A percentile compares a stretch with the other conserved stretches of the same genome.
These are phyloP conservation scores for Papilio aristodemus DNA, from an alignment of 1,140 invertebrate genomes.

Conservation along the genomic window DNA sequence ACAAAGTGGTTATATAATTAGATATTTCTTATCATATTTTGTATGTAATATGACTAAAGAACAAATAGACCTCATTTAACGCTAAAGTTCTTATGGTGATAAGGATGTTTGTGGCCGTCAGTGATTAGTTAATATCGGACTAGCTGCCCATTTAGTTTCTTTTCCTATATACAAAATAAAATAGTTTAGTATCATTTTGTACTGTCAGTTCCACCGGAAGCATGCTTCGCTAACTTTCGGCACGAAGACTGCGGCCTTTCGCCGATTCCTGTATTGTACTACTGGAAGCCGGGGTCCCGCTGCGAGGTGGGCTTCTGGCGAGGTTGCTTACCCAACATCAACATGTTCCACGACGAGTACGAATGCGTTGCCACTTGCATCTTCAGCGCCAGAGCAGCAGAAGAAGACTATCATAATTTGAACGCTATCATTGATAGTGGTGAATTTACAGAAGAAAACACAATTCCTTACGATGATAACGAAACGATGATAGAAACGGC, in stretches of 20 bases:
- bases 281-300: slow-evolving; percentile 67
- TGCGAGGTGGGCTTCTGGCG: slow-evolving; percentile 69
- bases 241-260: slow-evolving; percentile 64
- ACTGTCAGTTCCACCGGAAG: slow-evolving; percentile 60
- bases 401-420: slow-evolving; percentile 47
- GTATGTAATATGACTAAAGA: too few relatives aligned
- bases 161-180: too few relatives aligned
- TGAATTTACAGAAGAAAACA: slow-evolving; percentile 17
- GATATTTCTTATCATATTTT: too few relatives aligned
- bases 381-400: slow-evolving; percentile 49
- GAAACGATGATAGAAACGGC: neutral
- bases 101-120: too few relatives aligned
- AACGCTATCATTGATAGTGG: slow-evolving; percentile 29
- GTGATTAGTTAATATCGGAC: too few relatives aligned
- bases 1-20: too few relatives aligned
- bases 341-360: slow-evolving; percentile 70
- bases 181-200: neutral
- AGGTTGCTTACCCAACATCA: slow-evolving; percentile 66
- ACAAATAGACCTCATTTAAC: too few relatives aligned
- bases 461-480: slow-evolving; percentile 2
- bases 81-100: too few relatives aligned
- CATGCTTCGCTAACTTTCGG: slow-evolving; percentile 59
- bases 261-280: slow-evolving; percentile 60
- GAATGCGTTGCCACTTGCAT: slow-evolving; percentile 69
- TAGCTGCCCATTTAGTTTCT: too few relatives aligned